phyloP scores from a whole-genome alignment of 2,888 invertebrate species.

The Osmoderma eremita region DNA sequence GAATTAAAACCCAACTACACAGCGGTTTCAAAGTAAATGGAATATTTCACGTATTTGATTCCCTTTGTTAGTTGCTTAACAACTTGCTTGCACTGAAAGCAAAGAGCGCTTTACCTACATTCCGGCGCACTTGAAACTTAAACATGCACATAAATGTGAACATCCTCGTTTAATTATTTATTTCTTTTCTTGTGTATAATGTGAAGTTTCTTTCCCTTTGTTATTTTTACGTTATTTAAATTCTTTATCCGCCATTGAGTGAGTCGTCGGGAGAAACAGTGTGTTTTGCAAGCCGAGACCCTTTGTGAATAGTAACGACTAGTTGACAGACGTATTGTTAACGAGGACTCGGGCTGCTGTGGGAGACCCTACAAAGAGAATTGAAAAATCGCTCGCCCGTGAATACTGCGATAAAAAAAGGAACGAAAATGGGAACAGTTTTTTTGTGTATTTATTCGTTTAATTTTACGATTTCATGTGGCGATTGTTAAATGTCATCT shows the following conservation, averaged over 20 bases:
- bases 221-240: conserved; percentile 29
- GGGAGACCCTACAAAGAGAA: conserved; percentile 47
- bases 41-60: no score
- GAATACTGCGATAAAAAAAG: conserved; percentile 42
- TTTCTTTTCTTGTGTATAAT: conserved; percentile 1
- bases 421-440: conserved; percentile 19
- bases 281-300: conserved; percentile 40
- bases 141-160: not conserved
- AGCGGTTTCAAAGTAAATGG: no score
- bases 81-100: no score
- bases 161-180: conserved; percentile 10
- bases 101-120: not conserved
- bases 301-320: conserved; percentile 46
- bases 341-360: conserved; percentile 40
- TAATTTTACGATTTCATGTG: conserved; percentile 42
- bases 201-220: conserved; percentile 14
- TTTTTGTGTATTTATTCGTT: conserved; percentile 40
- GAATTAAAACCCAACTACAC: no score
- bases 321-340: conserved; percentile 48
- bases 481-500: conserved; percentile 42
- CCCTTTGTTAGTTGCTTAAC: no score
- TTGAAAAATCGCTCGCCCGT: conserved; percentile 48
- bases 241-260: conserved; percentile 37
- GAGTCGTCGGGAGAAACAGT: conserved; percentile 45
- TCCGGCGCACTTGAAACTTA: not conserved